Base-by-base conservation (phyloP, 2,888 invertebrate genomes). In the Drosophila ochracea region DNA sequence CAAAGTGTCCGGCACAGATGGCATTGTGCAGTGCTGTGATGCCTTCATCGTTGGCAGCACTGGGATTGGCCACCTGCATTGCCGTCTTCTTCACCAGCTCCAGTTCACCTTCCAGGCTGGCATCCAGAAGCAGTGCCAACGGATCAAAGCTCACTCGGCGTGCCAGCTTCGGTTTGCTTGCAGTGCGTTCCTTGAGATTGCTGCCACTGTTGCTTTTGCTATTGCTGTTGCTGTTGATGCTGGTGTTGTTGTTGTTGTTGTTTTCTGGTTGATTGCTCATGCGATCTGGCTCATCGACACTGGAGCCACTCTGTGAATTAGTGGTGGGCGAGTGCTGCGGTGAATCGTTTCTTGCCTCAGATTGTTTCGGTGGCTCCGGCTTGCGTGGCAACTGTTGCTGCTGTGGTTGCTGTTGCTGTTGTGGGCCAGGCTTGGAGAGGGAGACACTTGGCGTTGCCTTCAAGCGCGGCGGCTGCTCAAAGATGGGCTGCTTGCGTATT, bases 11-110 rank as follows among this genome's bases (percentile, higher is more conserved):
- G 3, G 99, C 99, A 93, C 99, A 99, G 91, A 99, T 99, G 86
- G 99, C 99, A 94, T 99, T 99, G 94, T 99, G 99, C 71, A 99
- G 95, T 49, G 99, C 99, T 1, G 99, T 99, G 91, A 99, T 99
- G 64, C 99, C 99, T 94, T 99, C 99, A 93, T 99, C 99, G 93
- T 99, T 99, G 70, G 99, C 98, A 65, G 98, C 98, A 93, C 99
- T 99, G 47, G 99, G 98, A 94, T 99, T 98, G 83, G 97, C 95
- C 80, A 99, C 97, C 95, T 98, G 97, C 92, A 96, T 96, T 71
- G 99, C 98, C 58, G 99, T 99, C 93, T 98, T 97, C 94, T 97
- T 97, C 47, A 99, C 99, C 80, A 99, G 95, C 92, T 99, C 99
- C 91, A 99, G 94, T 93, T 99, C 99, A 50, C 99, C 99, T 94